A percentile compares a stretch with the other conserved stretches of the same genome.
Conservation (phyloP, 2,797 vertebrate species). For the Centroberyx gerrardi region DNA sequence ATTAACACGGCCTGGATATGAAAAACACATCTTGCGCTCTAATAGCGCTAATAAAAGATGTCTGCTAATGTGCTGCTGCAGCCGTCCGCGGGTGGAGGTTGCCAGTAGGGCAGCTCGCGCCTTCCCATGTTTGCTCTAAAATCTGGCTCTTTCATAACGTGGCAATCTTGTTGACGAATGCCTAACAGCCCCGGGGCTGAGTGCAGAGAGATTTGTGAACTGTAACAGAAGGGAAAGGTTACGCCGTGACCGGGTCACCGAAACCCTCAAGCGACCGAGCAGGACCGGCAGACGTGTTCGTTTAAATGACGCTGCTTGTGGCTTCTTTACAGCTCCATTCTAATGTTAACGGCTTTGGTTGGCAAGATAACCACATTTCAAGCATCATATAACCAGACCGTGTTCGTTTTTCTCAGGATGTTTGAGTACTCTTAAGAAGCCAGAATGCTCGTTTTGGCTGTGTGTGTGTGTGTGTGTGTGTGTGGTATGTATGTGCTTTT, state of each 20-base stretch:
- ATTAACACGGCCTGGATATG: conserved; percentile 68
- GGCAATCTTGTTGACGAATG: conserved; percentile 62
- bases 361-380: conserved; percentile 66
- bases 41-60: conserved; percentile 72
- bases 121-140: conserved; percentile 29
- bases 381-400: conserved; percentile 63
- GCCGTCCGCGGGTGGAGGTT: conserved; percentile 49
- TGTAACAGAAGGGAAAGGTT: conserved; percentile 73
- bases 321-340: conserved; percentile 46
- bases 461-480: background rate
- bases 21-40: conserved; percentile 65
- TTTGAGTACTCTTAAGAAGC: conserved; percentile 41
- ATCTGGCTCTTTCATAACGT: conserved; percentile 47
- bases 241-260: conserved; percentile 66
- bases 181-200: conserved; percentile 56
- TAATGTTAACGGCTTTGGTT: conserved; percentile 47
- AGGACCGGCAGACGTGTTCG: conserved; percentile 51
- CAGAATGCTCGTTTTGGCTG: conserved; percentile 34
- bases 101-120: conserved; percentile 30
- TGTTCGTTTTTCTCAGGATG: conserved; percentile 41
- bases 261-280: conserved; percentile 61
- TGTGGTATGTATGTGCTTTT: conserved; percentile 2
- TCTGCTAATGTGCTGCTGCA: conserved; percentile 62
- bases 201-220: conserved; percentile 61
- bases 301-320: conserved; percentile 44